Percentiles rank a stretch among this genome's conserved stretches.
Evolutionary conservation across 2,888 invertebrate species (phyloP).

Genomic region (Cordylochernes scorpioides): DNA sequence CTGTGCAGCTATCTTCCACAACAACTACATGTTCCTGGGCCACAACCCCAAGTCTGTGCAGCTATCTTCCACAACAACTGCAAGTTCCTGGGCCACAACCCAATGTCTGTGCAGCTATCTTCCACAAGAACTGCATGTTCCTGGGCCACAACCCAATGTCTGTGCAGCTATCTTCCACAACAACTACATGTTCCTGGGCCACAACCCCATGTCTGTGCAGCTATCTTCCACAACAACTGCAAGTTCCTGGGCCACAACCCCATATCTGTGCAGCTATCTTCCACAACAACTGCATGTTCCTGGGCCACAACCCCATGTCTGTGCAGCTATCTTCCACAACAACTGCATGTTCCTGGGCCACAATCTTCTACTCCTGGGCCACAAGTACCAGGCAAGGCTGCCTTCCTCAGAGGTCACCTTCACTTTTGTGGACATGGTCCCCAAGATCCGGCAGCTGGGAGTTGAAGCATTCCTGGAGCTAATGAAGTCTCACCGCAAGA

Average conservation of each 20-base stretch:
- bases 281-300: slow-evolving; percentile 72
- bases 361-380: slow-evolving; percentile 36
- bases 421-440: slow-evolving; percentile 39
- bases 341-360: slow-evolving; percentile 69
- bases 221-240: slow-evolving; percentile 69
- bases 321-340: slow-evolving; percentile 52
- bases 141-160: slow-evolving; percentile 43
- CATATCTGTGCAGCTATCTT: slow-evolving; percentile 44
- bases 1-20: slow-evolving; percentile 54
- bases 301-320: slow-evolving; percentile 38
- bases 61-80: slow-evolving; percentile 75
- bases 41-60: too few relatives aligned
- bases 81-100: slow-evolving; percentile 50
- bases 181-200: slow-evolving; percentile 64
- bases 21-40: slow-evolving; percentile 67
- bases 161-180: slow-evolving; percentile 59
- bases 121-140: slow-evolving; percentile 76
- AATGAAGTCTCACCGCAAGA: slow-evolving; percentile 43
- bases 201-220: too few relatives aligned
- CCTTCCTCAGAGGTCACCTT: slow-evolving; percentile 19
- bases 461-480: slow-evolving; percentile 41
- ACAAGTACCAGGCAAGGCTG: slow-evolving; percentile 25
- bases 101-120: slow-evolving; percentile 44
- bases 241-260: slow-evolving; percentile 53
- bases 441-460: slow-evolving; percentile 37